Percentiles rank a stretch among this genome's conserved stretches.
Conservation (phyloP, 2,888 invertebrate genomes). For the Helicoverpa assulta region DNA sequence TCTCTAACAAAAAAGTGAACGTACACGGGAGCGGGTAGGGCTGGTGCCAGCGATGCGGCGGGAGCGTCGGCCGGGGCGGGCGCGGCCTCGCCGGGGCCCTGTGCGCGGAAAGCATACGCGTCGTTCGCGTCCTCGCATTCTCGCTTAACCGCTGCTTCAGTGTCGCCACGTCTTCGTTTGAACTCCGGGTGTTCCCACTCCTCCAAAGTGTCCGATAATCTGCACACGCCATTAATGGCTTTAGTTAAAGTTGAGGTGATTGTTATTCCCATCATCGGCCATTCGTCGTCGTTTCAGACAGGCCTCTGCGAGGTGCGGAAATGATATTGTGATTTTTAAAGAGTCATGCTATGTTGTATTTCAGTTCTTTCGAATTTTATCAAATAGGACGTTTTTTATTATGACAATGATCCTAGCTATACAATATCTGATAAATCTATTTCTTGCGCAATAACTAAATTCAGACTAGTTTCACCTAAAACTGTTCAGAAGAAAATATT, state of each 20-base stretch:
- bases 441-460: slow-evolving; percentile 7
- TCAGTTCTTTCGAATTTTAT: too few relatives aligned
- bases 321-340: slow-evolving; percentile 10
- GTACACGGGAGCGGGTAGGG: slow-evolving; percentile 71
- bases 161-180: slow-evolving; percentile 90
- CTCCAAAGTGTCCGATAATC: slow-evolving; percentile 85
- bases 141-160: slow-evolving; percentile 92
- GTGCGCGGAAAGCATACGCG: slow-evolving; percentile 92
- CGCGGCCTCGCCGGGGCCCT: slow-evolving; percentile 72
- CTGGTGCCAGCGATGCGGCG: slow-evolving; percentile 65
- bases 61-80: slow-evolving; percentile 57
- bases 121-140: slow-evolving; percentile 93
- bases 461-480: slow-evolving; percentile 3
- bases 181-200: slow-evolving; percentile 86
- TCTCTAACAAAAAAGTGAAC: slow-evolving; percentile 62
- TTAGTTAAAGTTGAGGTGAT: slow-evolving; percentile 52
- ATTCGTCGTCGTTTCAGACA: neutral
- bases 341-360: slow-evolving; percentile 27
- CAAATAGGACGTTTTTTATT: neutral
- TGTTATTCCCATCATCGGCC: slow-evolving; percentile 9
- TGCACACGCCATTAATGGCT: slow-evolving; percentile 76
- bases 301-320: slow-evolving; percentile 6
- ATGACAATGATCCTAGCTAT: slow-evolving; percentile 8
- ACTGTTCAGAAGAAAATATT: slow-evolving; percentile 14
- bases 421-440: slow-evolving; percentile 6